Percentiles rank a stretch among this genome's conserved stretches.
Conservation (phyloP, 2,888 invertebrate genomes). For the Myopa tessellatipennis region DNA sequence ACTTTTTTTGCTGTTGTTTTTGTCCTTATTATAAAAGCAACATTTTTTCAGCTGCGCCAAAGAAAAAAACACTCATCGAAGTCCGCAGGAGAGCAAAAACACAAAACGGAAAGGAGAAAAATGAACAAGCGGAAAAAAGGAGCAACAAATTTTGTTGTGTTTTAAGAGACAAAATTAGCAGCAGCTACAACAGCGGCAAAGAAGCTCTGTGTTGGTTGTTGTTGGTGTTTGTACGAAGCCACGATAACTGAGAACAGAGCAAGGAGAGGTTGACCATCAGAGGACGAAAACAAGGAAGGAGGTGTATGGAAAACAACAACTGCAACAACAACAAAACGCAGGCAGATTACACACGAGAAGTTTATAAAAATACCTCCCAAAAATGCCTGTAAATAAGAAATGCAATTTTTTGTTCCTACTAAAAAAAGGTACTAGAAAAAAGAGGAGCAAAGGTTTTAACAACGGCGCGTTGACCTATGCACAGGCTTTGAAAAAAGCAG, state of each 20-base stretch:
- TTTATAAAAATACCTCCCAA: constrained; percentile 39
- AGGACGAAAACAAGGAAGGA: not conserved
- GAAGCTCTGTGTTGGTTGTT: no score
- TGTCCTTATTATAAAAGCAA: constrained; percentile 35
- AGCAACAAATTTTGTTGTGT: constrained; percentile 1
- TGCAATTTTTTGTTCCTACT: no score
- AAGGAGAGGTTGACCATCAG: not conserved
- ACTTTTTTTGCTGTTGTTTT: constrained; percentile 42
- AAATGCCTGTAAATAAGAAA: not conserved
- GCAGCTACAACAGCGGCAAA: constrained; percentile 47
- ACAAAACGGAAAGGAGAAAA: not conserved
- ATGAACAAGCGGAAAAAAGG: not conserved
- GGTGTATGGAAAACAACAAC: not conserved
- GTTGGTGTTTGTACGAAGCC: no score
- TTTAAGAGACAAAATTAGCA: constrained; percentile 56
- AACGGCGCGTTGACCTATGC: constrained; percentile 62
- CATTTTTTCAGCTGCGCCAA: constrained; percentile 52
- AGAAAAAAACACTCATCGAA: not conserved
- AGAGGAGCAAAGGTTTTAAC: not conserved
- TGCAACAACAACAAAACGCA: not conserved
- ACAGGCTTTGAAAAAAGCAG: constrained; percentile 25
- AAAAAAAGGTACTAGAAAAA: not conserved
- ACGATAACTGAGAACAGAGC: not conserved
- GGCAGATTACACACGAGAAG: constrained; percentile 41
- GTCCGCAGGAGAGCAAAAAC: constrained; percentile 40